phyloP scores from a whole-genome alignment of 35 echinoderm and acorn worm species.

The Apostichopus japonicus region DNA sequence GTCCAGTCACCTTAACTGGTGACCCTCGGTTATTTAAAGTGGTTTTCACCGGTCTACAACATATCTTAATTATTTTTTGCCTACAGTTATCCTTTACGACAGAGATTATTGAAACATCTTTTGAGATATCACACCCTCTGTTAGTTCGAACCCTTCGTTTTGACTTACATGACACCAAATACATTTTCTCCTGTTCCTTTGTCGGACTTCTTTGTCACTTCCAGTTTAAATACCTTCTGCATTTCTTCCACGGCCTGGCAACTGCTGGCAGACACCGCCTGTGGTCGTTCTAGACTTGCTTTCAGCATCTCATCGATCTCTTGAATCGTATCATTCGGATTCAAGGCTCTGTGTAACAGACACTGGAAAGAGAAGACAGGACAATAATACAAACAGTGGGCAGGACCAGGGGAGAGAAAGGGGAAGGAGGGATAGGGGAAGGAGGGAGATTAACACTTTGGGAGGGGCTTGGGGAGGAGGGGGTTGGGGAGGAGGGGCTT shows the following conservation, averaged over 20 bases:
- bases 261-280: slow-evolving; percentile 63
- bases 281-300: slow-evolving; percentile 61
- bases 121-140: too few relatives aligned
- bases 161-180: slow-evolving; percentile 24
- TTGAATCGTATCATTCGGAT: slow-evolving; percentile 64
- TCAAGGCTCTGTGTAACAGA: slow-evolving; percentile 85
- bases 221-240: slow-evolving; percentile 84
- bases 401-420: not conserved
- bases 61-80: too few relatives aligned
- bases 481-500: too few relatives aligned
- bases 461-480: too few relatives aligned
- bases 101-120: too few relatives aligned
- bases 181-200: slow-evolving; percentile 49
- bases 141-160: too few relatives aligned
- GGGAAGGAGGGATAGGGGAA: too few relatives aligned
- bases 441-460: too few relatives aligned
- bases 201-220: slow-evolving; percentile 74
- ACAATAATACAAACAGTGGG: not conserved
- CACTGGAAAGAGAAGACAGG: slow-evolving; percentile 65
- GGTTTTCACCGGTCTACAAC: too few relatives aligned
- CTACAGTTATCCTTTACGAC: too few relatives aligned
- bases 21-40: too few relatives aligned
- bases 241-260: slow-evolving; percentile 66
- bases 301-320: slow-evolving; percentile 53
- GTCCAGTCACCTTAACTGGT: too few relatives aligned